Evolutionary conservation across 2,888 invertebrate genomes (phyloP).

Genomic region (Willowsia nigromaculata): DNA sequence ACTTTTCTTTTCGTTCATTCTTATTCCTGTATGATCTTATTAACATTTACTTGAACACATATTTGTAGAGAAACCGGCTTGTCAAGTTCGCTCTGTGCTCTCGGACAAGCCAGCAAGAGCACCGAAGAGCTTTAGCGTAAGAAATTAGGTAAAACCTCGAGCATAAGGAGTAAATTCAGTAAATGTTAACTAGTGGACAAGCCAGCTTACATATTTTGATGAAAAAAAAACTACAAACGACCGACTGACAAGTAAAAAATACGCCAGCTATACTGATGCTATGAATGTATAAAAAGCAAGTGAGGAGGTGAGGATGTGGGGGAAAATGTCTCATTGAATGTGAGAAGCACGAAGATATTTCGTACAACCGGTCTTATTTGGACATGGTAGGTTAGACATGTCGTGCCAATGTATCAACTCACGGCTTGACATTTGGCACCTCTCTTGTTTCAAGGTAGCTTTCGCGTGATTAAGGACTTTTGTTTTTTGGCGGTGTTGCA

Average conservation of each 20-base stretch:
- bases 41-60: conserved; percentile 60
- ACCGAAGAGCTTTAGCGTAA: conserved; percentile 38
- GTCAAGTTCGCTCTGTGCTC: conserved; percentile 46
- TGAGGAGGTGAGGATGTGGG: conserved; percentile 47
- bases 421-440: conserved; percentile 71
- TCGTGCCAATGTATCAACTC: conserved; percentile 70
- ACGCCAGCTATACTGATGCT: not conserved
- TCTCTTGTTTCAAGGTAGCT: conserved; percentile 69
- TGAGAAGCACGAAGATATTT: conserved; percentile 66
- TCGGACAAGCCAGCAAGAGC: not conserved
- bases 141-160: conserved; percentile 61
- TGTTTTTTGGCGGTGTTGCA: conserved; percentile 22
- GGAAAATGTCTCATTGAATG: conserved; percentile 58
- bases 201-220: not conserved
- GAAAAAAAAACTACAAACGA: not conserved
- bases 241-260: conserved; percentile 17
- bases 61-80: conserved; percentile 70
- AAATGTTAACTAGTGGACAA: conserved; percentile 56
- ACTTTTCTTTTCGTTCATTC: conserved; percentile 5
- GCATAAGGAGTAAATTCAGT: conserved; percentile 14
- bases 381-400: conserved; percentile 62
- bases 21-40: conserved; percentile 40
- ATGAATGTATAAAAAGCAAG: not conserved
- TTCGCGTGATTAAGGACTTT: conserved; percentile 71
- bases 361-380: conserved; percentile 68